Evolutionary conservation across 1,140 invertebrate genomes (phyloP).

Genomic region (Orchesella cincta): DNA sequence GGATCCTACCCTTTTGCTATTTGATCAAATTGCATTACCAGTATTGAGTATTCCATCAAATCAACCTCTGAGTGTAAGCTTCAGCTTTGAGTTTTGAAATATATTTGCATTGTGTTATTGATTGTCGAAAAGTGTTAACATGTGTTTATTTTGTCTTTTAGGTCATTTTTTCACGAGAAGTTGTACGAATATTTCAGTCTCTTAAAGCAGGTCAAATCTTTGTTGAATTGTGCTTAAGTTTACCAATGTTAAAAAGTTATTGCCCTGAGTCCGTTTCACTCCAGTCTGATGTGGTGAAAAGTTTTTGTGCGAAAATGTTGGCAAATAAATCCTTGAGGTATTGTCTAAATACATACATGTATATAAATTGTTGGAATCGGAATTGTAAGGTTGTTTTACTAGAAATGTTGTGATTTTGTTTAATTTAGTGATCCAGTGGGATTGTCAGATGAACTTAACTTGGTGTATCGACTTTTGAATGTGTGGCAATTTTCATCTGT

Average conservation of each 20-base stretch:
- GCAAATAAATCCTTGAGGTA: conserved; percentile 28
- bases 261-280: conserved; percentile 32
- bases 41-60: conserved; percentile 45
- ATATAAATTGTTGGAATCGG: no score
- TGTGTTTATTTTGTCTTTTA: neutral
- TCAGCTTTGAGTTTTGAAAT: neutral
- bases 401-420: no score
- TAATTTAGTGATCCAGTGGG: conserved; percentile 16
- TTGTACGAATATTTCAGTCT: conserved; percentile 45
- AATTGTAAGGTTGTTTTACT: no score
- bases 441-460: conserved; percentile 47
- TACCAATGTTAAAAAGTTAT: conserved; percentile 42
- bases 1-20: conserved; percentile 47
- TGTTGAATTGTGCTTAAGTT: conserved; percentile 41
- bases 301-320: conserved; percentile 27
- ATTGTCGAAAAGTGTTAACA: neutral
- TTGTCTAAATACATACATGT: no score
- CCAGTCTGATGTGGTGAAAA: conserved; percentile 35
- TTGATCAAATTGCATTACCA: conserved; percentile 48
- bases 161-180: conserved; percentile 45
- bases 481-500: conserved; percentile 41
- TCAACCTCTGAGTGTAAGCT: conserved; percentile 47
- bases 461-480: conserved; percentile 45
- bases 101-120: conserved; percentile 14
- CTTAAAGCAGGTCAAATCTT: conserved; percentile 45